Conservation (phyloP, 2,113 vertebrate species). For the Dasypus novemcinctus region DNA sequence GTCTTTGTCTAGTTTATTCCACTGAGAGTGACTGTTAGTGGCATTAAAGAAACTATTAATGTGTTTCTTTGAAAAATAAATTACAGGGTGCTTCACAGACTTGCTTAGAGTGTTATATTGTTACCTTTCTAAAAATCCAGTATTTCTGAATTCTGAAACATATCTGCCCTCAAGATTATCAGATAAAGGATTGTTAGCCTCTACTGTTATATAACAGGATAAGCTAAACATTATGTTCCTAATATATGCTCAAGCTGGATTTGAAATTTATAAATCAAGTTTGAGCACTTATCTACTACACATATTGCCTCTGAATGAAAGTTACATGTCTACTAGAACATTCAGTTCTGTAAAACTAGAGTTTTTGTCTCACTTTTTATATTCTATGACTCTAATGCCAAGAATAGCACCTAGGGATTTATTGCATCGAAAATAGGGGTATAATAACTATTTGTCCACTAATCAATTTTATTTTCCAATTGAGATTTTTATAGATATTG, state of each 20-base stretch:
- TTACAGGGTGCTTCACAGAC: background rate
- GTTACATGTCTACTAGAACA: background rate
- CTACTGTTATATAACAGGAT: background rate
- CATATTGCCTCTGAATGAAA: background rate
- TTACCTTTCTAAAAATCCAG: background rate
- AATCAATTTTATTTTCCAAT: background rate
- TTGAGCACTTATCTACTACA: background rate
- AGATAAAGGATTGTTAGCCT: background rate
- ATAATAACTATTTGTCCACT: background rate
- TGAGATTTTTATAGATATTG: background rate
- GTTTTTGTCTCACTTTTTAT: background rate
- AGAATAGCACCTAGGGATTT: background rate
- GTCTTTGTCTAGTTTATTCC: background rate
- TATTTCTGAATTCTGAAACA: constrained; percentile 9
- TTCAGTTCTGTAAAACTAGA: background rate
- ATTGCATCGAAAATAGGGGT: background rate
- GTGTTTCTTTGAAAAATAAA: background rate
- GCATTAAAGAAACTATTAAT: background rate
- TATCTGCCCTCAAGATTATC: background rate
- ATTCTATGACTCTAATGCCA: background rate
- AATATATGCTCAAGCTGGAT: background rate
- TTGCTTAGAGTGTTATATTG: background rate
- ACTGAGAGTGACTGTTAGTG: background rate
- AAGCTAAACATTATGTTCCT: background rate
- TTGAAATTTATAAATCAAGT: background rate